Evolutionary conservation across 1,140 invertebrate species (phyloP), one percentile per base, ranked within the genome.

Genomic region (Cotesia vestalis): DNA sequence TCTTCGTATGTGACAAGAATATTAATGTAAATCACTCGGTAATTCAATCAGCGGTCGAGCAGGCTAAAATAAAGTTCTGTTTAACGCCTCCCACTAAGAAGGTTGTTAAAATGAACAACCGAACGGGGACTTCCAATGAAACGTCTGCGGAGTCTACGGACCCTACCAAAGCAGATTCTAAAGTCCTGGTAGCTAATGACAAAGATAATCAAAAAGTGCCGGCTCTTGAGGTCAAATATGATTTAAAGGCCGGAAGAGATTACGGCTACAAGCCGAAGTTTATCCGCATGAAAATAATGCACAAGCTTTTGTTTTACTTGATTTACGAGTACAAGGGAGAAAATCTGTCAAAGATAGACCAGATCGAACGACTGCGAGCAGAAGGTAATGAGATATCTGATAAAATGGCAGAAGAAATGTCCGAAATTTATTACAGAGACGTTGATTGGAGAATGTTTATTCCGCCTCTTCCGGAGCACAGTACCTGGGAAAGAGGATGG

Each of bases 391-490:
- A 80, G 17, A 73, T 87, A 53, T 68, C 83, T 51, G 84, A 86
- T 66, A 86, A 87, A 70, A 78, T 88, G 8, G 72, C 75, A 0
- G 76, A 83, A 5, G 85, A 89, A 71, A 81, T 89, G 36, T 80
- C 88, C 5, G 80, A 77, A 4, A 82, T 90, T 74, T 92, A 90
- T 64, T 82, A 77, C 9, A 81, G 84, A 1, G 84, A 89, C 74
- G 81, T 91, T 3, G 85, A 83, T 74, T 94, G 92, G 93, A 92
- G 91, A 83, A 94, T 91, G 82, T 95, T 95, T 78, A 83, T 95
- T 9, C 90, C 92, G 2, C 90, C 92, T 1, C 78, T 95, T 52
- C 91, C 90, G 1, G 78, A 82, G 57, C 91, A 94, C 78, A 80
- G 77, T 52, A 89, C 88, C 52, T 93, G 90, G 84, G 85, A 87